Percentiles rank a stretch among this genome's conserved stretches.
Evolutionary conservation across 2,113 vertebrate genomes (phyloP).

Genomic region (Heterocephalus glaber): DNA sequence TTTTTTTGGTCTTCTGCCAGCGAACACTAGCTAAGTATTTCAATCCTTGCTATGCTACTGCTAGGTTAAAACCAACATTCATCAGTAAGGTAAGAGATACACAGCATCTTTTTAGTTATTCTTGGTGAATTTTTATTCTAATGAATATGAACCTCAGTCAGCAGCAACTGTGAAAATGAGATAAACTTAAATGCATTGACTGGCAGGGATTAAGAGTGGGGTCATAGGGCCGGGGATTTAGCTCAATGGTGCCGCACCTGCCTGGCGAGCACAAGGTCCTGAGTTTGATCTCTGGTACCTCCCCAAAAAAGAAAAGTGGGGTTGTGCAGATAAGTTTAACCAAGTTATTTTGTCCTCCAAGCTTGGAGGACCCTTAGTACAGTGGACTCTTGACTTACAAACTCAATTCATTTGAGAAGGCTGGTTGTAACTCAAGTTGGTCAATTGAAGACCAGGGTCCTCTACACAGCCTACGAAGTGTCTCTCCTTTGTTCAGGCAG

Average conservation of each 20-base stretch:
- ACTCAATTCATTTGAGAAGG: too few relatives aligned
- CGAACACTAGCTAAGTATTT: conserved; percentile 96
- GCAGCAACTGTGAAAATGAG: background rate
- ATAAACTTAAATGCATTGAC: background rate
- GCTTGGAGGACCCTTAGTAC: background rate
- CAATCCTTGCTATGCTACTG: conserved; percentile 98
- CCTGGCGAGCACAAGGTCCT: too few relatives aligned
- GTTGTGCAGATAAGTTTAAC: background rate
- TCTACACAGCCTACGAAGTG: too few relatives aligned
- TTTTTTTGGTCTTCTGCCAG: conserved; percentile 82
- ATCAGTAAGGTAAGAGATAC: conserved; percentile 95
- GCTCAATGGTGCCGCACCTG: too few relatives aligned
- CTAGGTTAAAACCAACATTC: conserved; percentile 96
- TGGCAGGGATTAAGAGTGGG: background rate
- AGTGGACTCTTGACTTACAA: too few relatives aligned
- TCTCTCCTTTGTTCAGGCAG: too few relatives aligned
- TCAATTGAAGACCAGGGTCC: too few relatives aligned
- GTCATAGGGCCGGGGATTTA: too few relatives aligned
- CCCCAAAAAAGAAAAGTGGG: too few relatives aligned
- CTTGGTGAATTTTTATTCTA: conserved; percentile 23
- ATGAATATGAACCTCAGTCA: background rate
- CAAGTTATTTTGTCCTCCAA: background rate
- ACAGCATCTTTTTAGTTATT: background rate
- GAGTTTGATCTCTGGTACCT: too few relatives aligned
- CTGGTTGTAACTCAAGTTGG: too few relatives aligned